Base-by-base conservation (phyloP, 2,797 vertebrate species). In the Lindbergichthys nudifrons region DNA sequence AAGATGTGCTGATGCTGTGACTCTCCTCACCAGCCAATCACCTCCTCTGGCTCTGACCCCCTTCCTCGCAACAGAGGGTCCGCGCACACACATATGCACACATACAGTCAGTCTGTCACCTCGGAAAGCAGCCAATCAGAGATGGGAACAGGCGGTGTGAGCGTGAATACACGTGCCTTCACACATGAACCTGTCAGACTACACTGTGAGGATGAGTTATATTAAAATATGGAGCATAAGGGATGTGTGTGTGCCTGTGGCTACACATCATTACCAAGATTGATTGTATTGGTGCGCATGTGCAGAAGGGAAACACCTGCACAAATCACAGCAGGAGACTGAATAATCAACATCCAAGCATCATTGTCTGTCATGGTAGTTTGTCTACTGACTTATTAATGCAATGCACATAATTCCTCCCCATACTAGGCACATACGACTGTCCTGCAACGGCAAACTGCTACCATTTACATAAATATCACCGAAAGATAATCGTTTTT, bases 1-100 rank as follows among this genome's bases (percentile, higher is more conserved):
- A 86, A 80, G 88, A 92, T 89, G 88, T 87, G 87, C 89, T 89
- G 90, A 91, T 88, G 86, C 80, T 76, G 74, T 77, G 83, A 86
- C 81, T 90, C 83, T 81, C 54, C 63, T 84, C 81, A 26, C 48
- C 77, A 88, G 75, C 90, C 88, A 90, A 89, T 88, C 88, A 59
- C 71, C 80, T 87, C 70, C 65, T 71, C 64, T 57, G 75, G 46
- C 75, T 83, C 76, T 79, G 77, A 82, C 74, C 77, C 72, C 78
- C 63, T 79, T 84, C 77, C 72, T 60, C 12, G 43, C 67, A 85
- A 73, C 69, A 48, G 77, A 82, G 65, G 73, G 80, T 87, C 75
- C 75, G 39, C 46, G 50, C 70, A 50, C 71, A 65, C 60, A 36
- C 36, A 70, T 21, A 77, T 53, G 50, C 50, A 14, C 56, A 42